Percentiles rank a stretch among this genome's conserved stretches.
phyloP scores from a whole-genome alignment of 2,888 invertebrate genomes.

The Philonicus albiceps region DNA sequence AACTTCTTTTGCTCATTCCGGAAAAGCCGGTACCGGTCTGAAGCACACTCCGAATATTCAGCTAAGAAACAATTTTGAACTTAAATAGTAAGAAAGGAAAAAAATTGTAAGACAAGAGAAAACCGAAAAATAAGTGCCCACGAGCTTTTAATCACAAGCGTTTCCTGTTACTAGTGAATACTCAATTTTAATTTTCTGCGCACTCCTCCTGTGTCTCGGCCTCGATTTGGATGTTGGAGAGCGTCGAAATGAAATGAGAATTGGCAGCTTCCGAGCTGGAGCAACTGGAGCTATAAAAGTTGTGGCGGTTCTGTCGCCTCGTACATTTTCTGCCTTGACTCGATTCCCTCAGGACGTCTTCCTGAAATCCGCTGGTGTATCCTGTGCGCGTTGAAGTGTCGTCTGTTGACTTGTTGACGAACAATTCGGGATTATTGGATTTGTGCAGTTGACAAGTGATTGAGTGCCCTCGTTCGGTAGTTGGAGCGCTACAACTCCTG shows the following conservation, averaged over 20 bases:
- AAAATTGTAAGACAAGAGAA: not conserved
- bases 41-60: not conserved
- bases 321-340: not conserved
- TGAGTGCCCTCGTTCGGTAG: not conserved
- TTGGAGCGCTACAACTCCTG: not conserved
- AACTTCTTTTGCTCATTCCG: not conserved
- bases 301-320: not conserved
- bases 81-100: not conserved
- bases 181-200: conserved; percentile 1
- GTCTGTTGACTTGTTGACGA: conserved; percentile 4
- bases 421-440: not conserved
- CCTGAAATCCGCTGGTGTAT: not conserved
- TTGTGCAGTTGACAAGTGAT: conserved; percentile 4
- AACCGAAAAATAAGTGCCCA: not conserved
- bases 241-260: not conserved
- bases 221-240: not conserved
- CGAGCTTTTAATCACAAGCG: not conserved
- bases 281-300: not conserved
- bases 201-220: not conserved
- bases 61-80: not conserved
- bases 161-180: not conserved
- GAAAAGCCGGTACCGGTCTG: not conserved
- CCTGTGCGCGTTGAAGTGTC: not conserved
- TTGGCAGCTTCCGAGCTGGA: not conserved
- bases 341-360: not conserved